Percentiles rank a stretch among this genome's conserved stretches.
phyloP scores from a whole-genome alignment of 2,797 vertebrate genomes.

The Lophotriccus pileatus region DNA sequence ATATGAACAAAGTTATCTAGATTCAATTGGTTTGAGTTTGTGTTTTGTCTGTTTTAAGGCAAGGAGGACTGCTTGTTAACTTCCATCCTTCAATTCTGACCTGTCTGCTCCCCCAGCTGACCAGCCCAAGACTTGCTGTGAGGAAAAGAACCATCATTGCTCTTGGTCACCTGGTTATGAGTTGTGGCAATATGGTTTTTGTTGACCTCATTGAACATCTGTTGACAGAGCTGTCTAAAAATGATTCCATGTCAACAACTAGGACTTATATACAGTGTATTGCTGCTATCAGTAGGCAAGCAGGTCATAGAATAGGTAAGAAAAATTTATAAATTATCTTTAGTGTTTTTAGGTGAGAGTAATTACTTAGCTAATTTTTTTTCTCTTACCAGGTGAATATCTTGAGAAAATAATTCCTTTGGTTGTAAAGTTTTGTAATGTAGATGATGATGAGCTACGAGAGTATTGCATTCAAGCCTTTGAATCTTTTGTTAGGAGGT shows the following conservation, averaged over 20 bases:
- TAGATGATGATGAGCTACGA: constrained; percentile 95
- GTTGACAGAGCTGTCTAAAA: constrained; percentile 92
- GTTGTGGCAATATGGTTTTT: constrained; percentile 97
- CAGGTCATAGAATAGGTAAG: constrained; percentile 97
- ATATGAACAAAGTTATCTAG: constrained; percentile 19
- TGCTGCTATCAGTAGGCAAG: constrained; percentile 98
- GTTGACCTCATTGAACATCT: constrained; percentile 98
- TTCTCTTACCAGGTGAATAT: constrained; percentile 84
- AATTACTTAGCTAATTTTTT: neutral
- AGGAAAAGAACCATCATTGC: constrained; percentile 98
- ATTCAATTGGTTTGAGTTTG: constrained; percentile 67
- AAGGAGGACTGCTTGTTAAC: constrained; percentile 97
- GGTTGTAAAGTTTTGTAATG: constrained; percentile 98
- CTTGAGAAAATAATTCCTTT: constrained; percentile 96
- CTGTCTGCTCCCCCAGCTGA: constrained; percentile 97
- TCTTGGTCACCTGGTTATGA: constrained; percentile 98
- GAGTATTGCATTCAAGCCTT: constrained; percentile 99
- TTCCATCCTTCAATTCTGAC: constrained; percentile 99
- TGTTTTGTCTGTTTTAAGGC: constrained; percentile 83
- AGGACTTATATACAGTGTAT: constrained; percentile 99
- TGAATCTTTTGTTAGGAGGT: constrained; percentile 98
- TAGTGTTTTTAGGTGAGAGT: constrained; percentile 11
- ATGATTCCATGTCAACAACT: constrained; percentile 98
- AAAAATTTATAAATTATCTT: neutral
- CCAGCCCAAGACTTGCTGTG: constrained; percentile 96